Evolutionary conservation across 1,140 invertebrate species (phyloP).

Genomic region (Pseudomyrmex sp.): DNA sequence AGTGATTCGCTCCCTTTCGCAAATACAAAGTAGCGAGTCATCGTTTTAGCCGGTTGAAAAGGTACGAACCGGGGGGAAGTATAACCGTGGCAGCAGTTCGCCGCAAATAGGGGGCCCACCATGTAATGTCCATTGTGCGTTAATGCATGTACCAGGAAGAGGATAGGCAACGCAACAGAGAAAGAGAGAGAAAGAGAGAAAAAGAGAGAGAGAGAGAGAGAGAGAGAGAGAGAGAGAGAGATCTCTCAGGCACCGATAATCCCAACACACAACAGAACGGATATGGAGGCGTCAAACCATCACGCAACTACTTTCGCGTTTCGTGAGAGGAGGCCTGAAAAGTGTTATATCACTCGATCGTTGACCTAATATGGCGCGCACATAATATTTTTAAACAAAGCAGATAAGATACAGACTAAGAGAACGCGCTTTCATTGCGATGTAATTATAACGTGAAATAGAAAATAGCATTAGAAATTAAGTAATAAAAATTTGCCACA

Average conservation of each 20-base stretch:
- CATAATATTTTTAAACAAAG: too few species aligned
- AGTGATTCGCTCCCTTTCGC: conserved; percentile 31
- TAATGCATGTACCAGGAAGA: conserved; percentile 34
- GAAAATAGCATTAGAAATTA: too few species aligned
- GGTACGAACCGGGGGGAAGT: conserved; percentile 2
- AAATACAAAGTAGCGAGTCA: conserved; percentile 62
- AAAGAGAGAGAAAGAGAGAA: conserved; percentile 40
- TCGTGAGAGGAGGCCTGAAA: background rate
- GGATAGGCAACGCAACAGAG: background rate
- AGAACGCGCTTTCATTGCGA: background rate
- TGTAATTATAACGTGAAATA: too few species aligned
- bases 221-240: conserved; percentile 43
- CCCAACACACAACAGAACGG: conserved; percentile 29
- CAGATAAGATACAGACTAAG: background rate
- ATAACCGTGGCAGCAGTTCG: conserved; percentile 4
- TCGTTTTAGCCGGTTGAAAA: conserved; percentile 65
- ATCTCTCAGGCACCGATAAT: conserved; percentile 26
- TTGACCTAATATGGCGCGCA: too few species aligned
- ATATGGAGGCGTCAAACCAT: conserved; percentile 34
- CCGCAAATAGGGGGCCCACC: conserved; percentile 39
- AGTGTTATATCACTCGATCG: too few species aligned
- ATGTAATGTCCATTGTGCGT: conserved; percentile 41
- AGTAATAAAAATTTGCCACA: too few species aligned
- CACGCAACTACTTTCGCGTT: conserved; percentile 2
- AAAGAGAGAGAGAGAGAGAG: conserved; percentile 52